These are phyloP conservation scores for Amyelois transitella DNA, from an alignment of 1,140 invertebrate species.

Conservation along the genomic window DNA sequence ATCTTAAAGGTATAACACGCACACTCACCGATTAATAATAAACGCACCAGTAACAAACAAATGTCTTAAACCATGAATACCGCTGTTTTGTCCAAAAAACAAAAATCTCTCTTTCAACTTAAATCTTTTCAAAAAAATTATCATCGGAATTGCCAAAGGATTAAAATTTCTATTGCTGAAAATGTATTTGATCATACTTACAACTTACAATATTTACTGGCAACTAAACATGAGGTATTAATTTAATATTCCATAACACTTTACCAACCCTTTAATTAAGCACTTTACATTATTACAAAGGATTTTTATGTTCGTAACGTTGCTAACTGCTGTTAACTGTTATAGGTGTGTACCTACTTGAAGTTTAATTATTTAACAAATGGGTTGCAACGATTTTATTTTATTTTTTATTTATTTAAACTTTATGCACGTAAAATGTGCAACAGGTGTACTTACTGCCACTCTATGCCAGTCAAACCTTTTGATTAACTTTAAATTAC, in stretches of 20 bases:
- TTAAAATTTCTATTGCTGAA: neutral
- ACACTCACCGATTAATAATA: neutral
- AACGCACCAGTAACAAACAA: conserved; percentile 15
- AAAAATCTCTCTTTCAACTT: conserved; percentile 12
- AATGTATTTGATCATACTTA: neutral
- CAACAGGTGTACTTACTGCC: too few species aligned
- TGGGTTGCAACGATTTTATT: too few species aligned
- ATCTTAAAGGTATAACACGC: too few species aligned
- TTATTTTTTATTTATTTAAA: too few species aligned
- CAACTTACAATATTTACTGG: neutral
- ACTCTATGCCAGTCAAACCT: too few species aligned
- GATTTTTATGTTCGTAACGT: neutral
- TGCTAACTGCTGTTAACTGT: neutral
- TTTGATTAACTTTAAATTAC: too few species aligned
- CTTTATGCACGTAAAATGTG: too few species aligned
- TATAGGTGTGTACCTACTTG: too few species aligned
- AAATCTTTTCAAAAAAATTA: neutral
- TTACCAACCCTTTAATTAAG: neutral
- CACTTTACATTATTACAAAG: neutral
- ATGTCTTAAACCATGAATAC: conserved; percentile 33
- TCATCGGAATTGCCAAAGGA: neutral
- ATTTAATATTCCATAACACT: neutral
- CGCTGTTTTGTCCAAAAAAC: conserved; percentile 33
- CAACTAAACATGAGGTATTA: neutral
- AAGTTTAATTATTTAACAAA: too few species aligned